phyloP scores from a whole-genome alignment of 2,113 vertebrate species.

The Spea bombifrons region DNA sequence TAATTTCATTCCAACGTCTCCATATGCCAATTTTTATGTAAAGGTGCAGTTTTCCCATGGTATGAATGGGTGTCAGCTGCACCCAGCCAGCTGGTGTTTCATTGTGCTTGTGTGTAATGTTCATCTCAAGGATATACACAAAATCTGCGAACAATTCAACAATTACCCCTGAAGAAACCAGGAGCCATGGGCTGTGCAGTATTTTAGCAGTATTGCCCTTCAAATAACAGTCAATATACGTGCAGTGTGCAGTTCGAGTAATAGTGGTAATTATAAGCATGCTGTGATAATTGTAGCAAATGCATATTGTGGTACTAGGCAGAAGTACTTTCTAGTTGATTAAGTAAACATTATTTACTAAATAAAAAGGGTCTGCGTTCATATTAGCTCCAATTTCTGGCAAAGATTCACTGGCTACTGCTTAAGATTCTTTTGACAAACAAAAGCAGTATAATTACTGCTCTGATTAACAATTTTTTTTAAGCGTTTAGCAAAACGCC shows the following conservation, averaged over 20 bases:
- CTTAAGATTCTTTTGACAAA: neutral
- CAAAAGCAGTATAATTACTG: conserved; percentile 36
- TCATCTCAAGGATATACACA: conserved; percentile 12
- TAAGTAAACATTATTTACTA: conserved; percentile 38
- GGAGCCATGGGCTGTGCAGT: neutral
- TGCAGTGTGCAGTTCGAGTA: conserved; percentile 25
- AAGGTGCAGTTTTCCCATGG: neutral
- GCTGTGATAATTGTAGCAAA: conserved; percentile 39
- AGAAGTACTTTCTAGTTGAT: conserved; percentile 42
- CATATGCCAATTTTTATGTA: too few species aligned
- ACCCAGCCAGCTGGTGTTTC: conserved; percentile 25
- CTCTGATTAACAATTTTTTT: conserved; percentile 30
- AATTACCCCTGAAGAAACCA: neutral
- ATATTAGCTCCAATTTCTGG: conserved; percentile 10
- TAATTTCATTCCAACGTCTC: too few species aligned
- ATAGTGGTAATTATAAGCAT: conserved; percentile 34
- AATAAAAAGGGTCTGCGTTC: conserved; percentile 20
- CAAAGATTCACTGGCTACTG: conserved; percentile 15
- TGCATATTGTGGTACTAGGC: conserved; percentile 35
- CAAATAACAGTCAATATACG: conserved; percentile 40
- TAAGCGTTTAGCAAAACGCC: neutral
- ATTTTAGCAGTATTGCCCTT: conserved; percentile 26
- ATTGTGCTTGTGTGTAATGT: conserved; percentile 4
- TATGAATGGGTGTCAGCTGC: neutral
- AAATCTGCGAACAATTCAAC: conserved; percentile 8